A percentile compares a stretch with the other conserved stretches of the same genome.
Evolutionary conservation across 2,888 invertebrate species (phyloP).

Genomic region (Hypolimnas misippus): DNA sequence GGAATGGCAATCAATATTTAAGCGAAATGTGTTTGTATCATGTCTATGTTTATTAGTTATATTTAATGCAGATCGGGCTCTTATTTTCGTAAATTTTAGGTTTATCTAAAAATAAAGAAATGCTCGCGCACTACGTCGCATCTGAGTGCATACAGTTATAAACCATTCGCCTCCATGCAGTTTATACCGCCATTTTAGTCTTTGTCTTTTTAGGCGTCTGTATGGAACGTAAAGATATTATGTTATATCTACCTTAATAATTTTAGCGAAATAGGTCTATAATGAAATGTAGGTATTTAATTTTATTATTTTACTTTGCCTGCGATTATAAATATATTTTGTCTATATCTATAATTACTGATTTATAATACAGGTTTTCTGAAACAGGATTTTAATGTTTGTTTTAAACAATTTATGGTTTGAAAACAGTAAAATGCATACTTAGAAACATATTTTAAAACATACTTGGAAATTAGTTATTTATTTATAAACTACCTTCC

Average conservation of each 20-base stretch:
- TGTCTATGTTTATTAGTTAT: not conserved
- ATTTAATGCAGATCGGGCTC: not conserved
- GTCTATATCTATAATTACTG: not conserved
- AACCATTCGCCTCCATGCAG: slow-evolving; percentile 2
- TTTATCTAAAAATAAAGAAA: not conserved
- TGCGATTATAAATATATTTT: not conserved
- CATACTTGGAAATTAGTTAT: no score
- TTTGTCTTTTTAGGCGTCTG: slow-evolving; percentile 2
- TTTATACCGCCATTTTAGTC: slow-evolving; percentile 29
- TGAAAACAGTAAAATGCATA: no score
- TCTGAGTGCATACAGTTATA: slow-evolving; percentile 12
- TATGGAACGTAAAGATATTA: not conserved
- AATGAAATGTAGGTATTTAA: no score
- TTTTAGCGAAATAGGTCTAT: no score
- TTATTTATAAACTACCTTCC: not conserved
- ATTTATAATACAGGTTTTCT: no score
- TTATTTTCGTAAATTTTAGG: not conserved
- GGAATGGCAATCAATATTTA: slow-evolving; percentile 58
- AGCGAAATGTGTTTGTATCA: slow-evolving; percentile 36
- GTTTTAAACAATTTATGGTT: no score
- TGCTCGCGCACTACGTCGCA: slow-evolving; percentile 7
- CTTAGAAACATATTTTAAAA: no score
- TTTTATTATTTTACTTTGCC: no score
- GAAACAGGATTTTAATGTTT: no score
- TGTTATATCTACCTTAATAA: not conserved